Evolutionary conservation across 2,888 invertebrate species (phyloP).

Genomic region (Oscheius sp.): DNA sequence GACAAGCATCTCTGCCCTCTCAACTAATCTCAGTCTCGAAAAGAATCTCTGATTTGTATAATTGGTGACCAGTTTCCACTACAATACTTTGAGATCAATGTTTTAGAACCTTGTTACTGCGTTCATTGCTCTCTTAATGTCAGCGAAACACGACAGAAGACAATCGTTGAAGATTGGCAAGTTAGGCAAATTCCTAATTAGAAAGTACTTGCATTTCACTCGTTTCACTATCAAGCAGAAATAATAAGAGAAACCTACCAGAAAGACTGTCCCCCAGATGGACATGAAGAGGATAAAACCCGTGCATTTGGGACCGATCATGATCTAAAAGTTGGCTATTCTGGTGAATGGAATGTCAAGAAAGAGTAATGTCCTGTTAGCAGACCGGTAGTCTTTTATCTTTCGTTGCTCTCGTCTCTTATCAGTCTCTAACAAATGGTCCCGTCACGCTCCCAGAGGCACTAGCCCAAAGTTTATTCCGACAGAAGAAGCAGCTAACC

Average conservation of each 20-base stretch:
- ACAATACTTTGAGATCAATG: too few species aligned
- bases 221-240: background rate
- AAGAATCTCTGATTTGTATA: too few species aligned
- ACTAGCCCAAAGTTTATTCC: slow-evolving; percentile 22
- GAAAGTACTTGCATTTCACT: background rate
- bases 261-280: slow-evolving; percentile 64
- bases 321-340: slow-evolving; percentile 22
- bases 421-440: slow-evolving; percentile 33
- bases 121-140: too few species aligned
- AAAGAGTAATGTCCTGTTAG: background rate
- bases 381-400: slow-evolving; percentile 35
- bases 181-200: too few species aligned
- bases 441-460: slow-evolving; percentile 17
- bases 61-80: too few species aligned
- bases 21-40: too few species aligned
- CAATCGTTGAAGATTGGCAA: too few species aligned
- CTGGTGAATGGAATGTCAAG: slow-evolving; percentile 5
- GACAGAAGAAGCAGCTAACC: slow-evolving; percentile 7
- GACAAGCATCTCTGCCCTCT: too few species aligned
- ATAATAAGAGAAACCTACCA: slow-evolving; percentile 48
- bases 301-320: slow-evolving; percentile 59
- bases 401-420: slow-evolving; percentile 35
- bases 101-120: too few species aligned
- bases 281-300: slow-evolving; percentile 60
- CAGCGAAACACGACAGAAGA: too few species aligned